These are phyloP conservation scores for Phortica magna DNA, from an alignment of 2,888 invertebrate genomes.

Conservation along the genomic window DNA sequence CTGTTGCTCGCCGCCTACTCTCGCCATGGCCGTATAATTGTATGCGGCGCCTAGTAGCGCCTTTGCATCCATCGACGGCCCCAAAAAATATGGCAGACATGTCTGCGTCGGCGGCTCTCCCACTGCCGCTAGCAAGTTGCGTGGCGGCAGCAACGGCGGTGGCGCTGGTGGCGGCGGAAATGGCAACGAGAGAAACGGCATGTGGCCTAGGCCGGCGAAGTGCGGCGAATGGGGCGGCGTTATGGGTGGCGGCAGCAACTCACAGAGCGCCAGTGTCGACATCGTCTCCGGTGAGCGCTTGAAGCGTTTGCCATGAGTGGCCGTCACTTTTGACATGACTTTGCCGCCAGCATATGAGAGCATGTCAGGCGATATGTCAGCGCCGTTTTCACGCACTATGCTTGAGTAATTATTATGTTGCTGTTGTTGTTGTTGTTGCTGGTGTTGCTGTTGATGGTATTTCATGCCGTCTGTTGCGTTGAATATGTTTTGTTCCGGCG, in stretches of 20 bases:
- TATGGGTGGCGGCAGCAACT: conserved; percentile 11
- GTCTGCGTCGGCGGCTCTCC: conserved; percentile 51
- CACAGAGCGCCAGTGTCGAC: conserved; percentile 22
- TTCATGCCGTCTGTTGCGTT: conserved; percentile 38
- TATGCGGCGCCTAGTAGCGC: conserved; percentile 4
- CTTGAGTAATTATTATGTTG: conserved; percentile 25
- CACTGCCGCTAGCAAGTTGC: conserved; percentile 42
- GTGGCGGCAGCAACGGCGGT: conserved; percentile 29
- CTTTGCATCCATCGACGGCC: conserved; percentile 51
- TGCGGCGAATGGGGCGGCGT: conserved; percentile 30
- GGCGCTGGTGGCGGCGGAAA: conserved; percentile 37
- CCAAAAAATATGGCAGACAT: conserved; percentile 69
- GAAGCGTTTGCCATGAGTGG: conserved; percentile 9
- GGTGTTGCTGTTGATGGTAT: conserved; percentile 62
- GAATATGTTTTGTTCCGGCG: conserved; percentile 20
- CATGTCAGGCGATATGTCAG: conserved; percentile 41
- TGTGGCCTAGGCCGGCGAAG: conserved; percentile 3
- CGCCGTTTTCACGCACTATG: conserved; percentile 32
- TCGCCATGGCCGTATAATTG: conserved; percentile 36
- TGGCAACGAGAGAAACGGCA: conserved; percentile 13
- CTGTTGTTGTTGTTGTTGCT: conserved; percentile 42
- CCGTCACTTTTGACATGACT: conserved; percentile 5
- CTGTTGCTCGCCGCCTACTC: conserved; percentile 29
- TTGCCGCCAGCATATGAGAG: conserved; percentile 48
- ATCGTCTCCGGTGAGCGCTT: neutral